Evolutionary conservation across 2,888 invertebrate genomes (phyloP), one percentile per base, ranked within the genome.

Genomic region (Drosophila basisetae): DNA sequence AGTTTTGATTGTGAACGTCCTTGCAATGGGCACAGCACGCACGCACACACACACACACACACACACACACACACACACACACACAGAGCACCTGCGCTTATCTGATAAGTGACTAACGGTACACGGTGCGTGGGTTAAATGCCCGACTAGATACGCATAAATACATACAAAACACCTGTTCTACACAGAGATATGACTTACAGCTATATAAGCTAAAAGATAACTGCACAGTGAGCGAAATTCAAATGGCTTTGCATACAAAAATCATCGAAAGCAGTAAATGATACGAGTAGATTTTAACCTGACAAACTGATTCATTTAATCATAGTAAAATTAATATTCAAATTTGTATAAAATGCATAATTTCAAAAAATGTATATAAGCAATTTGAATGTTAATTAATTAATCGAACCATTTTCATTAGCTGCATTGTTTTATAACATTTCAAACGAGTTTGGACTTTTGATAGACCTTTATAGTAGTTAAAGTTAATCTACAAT

Each of bases 1-100:
- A 80, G 73, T 82, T 80, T 31, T 56, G 82, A 78, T 71, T 64
- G 68, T 67, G 64, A 85, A 86, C 85, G 85, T 85, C 85, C 85
- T 86, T 86, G 85, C 85, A 59, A 41, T 64, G 54, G 59, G 53
- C 63, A 54, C 30, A 37, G 39, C 50, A 54, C 55, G 31, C 63
- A 69, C 60, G 49, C 41, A 22, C 11, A 41, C 10, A 50, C 39
- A 16, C 9, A 25, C 54, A 54, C 39, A 28, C 52, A 37, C 47
- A 60, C 52, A 62, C 60, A 65, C 59, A 47, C 55, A 53, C 39
- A 30, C 53, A 37, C 39, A 56, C 52, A 54, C 50, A 62, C 16
- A 25, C 35, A 39, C 41, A 50, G 1, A 39, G 65, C 66, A 76
- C 52, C 56, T 67, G 59, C 10, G 65, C 63, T 78, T 78, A 78